Percentiles rank a stretch among this genome's conserved stretches.
Evolutionary conservation across 2,113 vertebrate species (phyloP).

Genomic region (Pangasianodon gigas): DNA sequence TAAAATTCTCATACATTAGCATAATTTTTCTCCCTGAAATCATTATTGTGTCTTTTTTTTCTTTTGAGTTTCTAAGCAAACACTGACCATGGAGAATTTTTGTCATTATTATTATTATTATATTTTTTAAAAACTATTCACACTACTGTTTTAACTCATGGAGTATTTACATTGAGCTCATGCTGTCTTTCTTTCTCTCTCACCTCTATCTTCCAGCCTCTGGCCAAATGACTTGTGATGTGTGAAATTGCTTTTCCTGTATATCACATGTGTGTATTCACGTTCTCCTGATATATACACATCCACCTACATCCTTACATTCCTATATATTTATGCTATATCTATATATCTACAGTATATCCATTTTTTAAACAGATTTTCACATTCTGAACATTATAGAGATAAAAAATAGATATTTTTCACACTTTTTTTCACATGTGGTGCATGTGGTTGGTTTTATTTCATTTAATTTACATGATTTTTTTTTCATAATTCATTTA

Average conservation of each 20-base stretch:
- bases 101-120: not conserved
- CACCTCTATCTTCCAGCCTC: conserved; percentile 40
- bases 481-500: too few species aligned
- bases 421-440: too few species aligned
- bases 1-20: conserved; percentile 25
- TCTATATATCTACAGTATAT: too few species aligned
- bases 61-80: conserved; percentile 5
- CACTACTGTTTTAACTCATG: not conserved
- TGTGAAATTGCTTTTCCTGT: conserved; percentile 73
- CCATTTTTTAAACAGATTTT: too few species aligned
- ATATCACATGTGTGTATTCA: conserved; percentile 25
- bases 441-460: too few species aligned
- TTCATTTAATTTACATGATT: too few species aligned
- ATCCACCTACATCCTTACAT: conserved; percentile 5
- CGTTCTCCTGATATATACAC: not conserved
- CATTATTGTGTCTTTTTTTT: not conserved
- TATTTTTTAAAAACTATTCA: not conserved
- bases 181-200: conserved; percentile 38
- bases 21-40: conserved; percentile 10
- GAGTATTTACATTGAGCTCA: not conserved
- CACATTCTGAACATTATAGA: not conserved
- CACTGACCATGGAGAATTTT: not conserved
- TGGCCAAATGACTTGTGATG: conserved; percentile 65
- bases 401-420: not conserved
- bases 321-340: not conserved